Percentiles rank a stretch among this genome's conserved stretches.
Evolutionary conservation across 2,113 vertebrate species (phyloP).

Genomic region (Tringa solitaria): DNA sequence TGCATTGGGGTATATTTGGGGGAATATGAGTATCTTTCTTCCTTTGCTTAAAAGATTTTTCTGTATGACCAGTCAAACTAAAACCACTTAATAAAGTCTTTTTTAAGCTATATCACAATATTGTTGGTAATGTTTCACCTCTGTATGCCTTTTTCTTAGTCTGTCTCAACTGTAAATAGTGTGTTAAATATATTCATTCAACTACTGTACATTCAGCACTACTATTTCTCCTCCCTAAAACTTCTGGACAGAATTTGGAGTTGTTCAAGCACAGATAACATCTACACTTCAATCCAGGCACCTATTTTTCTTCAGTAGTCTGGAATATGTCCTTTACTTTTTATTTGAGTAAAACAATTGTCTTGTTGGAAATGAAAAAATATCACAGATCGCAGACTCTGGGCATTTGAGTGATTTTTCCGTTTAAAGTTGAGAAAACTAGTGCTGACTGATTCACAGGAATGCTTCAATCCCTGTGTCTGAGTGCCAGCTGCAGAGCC

Average conservation of each 20-base stretch:
- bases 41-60: not conserved
- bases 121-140: not conserved
- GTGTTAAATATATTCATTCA: not conserved
- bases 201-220: not conserved
- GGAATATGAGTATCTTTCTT: not conserved
- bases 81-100: not conserved
- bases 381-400: not conserved
- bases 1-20: not conserved
- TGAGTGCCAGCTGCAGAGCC: not conserved
- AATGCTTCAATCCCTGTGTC: not conserved
- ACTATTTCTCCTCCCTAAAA: not conserved
- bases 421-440: not conserved
- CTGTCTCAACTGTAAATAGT: accelerated
- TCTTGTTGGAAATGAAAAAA: not conserved
- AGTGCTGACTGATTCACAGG: not conserved
- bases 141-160: not conserved
- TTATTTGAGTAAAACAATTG: not conserved
- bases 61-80: not conserved
- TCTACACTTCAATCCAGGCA: not conserved
- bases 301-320: not conserved
- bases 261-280: not conserved
- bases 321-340: not conserved
- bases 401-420: not conserved
- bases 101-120: not conserved
- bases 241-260: not conserved